Evolutionary conservation across 2,888 invertebrate genomes (phyloP).

Genomic region (Ischnura elegans): DNA sequence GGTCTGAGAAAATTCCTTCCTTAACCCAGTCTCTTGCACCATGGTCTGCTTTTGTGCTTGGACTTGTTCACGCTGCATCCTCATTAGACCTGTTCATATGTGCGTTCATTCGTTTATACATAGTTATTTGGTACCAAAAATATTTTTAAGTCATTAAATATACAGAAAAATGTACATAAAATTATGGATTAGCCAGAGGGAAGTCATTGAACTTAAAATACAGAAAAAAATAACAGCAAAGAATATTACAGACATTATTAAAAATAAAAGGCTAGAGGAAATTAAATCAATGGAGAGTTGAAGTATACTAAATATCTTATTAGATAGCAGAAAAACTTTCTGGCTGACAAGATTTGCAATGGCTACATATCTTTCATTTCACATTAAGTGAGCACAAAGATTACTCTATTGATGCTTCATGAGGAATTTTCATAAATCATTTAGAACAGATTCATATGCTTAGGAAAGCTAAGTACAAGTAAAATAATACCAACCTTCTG

Average conservation of each 20-base stretch:
- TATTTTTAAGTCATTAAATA: not conserved
- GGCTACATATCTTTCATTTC: not conserved
- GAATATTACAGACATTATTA: too few relatives aligned
- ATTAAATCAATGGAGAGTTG: too few relatives aligned
- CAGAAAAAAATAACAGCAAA: too few relatives aligned
- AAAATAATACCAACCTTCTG: conserved; percentile 83
- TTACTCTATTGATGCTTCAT: not conserved
- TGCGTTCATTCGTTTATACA: conserved; percentile 10
- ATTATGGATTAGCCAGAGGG: too few relatives aligned
- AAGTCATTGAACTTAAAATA: too few relatives aligned
- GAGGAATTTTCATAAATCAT: too few relatives aligned
- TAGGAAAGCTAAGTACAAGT: not conserved
- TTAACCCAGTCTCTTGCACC: conserved; percentile 77
- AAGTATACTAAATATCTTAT: too few relatives aligned
- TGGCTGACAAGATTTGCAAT: not conserved
- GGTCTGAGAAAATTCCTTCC: conserved; percentile 84
- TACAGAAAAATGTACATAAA: not conserved
- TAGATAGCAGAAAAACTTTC: too few relatives aligned
- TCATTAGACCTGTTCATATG: conserved; percentile 56
- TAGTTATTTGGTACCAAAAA: not conserved
- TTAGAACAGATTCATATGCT: not conserved
- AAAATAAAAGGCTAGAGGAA: too few relatives aligned
- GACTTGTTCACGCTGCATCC: conserved; percentile 75
- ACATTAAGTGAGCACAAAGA: too few relatives aligned
- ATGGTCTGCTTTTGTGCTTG: conserved; percentile 75